phyloP scores from a whole-genome alignment of 2,888 invertebrate genomes.

The Drosophila cognata region DNA sequence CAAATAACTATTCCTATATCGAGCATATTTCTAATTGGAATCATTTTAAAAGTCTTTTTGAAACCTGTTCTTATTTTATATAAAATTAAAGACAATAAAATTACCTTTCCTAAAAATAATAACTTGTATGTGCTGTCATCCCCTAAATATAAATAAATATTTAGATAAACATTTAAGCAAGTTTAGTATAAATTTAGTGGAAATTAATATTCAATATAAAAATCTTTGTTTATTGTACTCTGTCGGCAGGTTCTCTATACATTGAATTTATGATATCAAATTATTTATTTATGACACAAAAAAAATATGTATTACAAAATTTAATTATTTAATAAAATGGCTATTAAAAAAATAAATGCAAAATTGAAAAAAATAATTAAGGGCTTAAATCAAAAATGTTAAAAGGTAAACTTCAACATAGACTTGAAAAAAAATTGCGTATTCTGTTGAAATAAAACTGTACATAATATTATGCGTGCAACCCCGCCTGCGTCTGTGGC shows the following conservation, averaged over 20 bases:
- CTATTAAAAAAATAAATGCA: neutral
- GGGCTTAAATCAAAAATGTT: neutral
- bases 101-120: too few species aligned
- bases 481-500: neutral
- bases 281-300: neutral
- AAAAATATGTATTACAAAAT: neutral
- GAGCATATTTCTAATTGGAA: neutral
- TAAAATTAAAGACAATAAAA: neutral
- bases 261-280: neutral
- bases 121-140: neutral
- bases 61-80: neutral
- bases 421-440: conserved; percentile 35
- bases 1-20: neutral
- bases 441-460: conserved; percentile 44
- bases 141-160: neutral
- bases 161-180: neutral
- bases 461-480: conserved; percentile 69
- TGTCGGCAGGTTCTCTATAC: too few species aligned
- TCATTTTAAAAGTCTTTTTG: neutral
- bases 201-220: neutral
- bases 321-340: neutral
- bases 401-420: neutral
- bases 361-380: neutral
- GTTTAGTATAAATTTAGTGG: neutral
- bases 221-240: neutral